Evolutionary conservation across 1,140 invertebrate genomes (phyloP), one percentile per base, ranked within the genome.

Genomic region (Calycopis cecrops): DNA sequence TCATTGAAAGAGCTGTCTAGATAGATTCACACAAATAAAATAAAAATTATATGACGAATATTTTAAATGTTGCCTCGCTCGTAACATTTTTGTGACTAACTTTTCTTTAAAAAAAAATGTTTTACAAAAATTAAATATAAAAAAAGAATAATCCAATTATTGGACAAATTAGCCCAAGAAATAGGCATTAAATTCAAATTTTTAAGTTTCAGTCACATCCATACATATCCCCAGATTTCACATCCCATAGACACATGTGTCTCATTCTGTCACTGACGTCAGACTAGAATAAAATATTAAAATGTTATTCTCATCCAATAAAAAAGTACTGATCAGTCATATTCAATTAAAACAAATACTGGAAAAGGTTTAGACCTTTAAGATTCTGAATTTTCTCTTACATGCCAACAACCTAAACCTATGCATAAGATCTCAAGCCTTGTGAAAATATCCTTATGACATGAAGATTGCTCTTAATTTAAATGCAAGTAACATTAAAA

Each of bases 251-350:
- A 40, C 44, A 28, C 38, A 51, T 53, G 64, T 60, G 53, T 68
- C 55, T 63, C 76, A 79, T 76, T 76, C 78, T 60, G 70, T 76
- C 67, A 73, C 67, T 71, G 70, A 76, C 65, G 76, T 72, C 69
- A 74, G 82, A 83, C 82, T 85, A 85, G 82, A 85, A 83, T 80
- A 75, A 67, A 63, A 70, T 72, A 71, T 70, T 71, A 52, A 55
- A 69, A 69, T 61, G 63, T 73, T 72, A 69, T 60, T 69, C 71
- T 60, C 65, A 71, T 70, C 66, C 57, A 62, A 59, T 62, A 58
- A 69, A 66, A 69, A 62, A 60, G 57, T 63, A 63, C 52, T 63
- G 63, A 63, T 70, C 67, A 63, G 67, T 81, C 75, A 73, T 67
- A 72, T 69, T 57, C 28, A 34, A 50, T 55, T 69, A 66, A 76